Evolutionary conservation across 2,113 vertebrate genomes (phyloP).

Genomic region (Paralichthys olivaceus): DNA sequence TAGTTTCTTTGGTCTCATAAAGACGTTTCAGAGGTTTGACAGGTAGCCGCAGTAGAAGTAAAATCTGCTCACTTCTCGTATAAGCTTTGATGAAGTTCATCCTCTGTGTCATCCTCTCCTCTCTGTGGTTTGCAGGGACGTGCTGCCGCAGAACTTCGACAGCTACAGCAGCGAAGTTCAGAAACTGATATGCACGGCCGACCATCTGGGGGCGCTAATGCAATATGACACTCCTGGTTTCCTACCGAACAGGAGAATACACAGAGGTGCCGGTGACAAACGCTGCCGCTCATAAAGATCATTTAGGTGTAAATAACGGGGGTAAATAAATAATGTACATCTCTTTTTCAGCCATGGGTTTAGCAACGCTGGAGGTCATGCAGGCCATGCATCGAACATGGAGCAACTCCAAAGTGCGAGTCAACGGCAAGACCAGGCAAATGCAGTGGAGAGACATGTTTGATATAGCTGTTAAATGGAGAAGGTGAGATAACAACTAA

Average conservation of each 20-base stretch:
- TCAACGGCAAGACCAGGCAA: conserved; percentile 93
- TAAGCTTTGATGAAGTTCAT: not conserved
- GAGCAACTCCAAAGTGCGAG: conserved; percentile 96
- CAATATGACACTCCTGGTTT: conserved; percentile 98
- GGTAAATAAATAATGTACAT: not conserved
- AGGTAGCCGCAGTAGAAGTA: not conserved
- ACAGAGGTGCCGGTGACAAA: conserved; percentile 87
- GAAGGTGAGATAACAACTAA: conserved; percentile 84
- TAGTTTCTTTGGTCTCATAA: too few species aligned
- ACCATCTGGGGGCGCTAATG: conserved; percentile 94
- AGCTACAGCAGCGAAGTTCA: conserved; percentile 92
- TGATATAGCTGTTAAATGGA: conserved; percentile 97
- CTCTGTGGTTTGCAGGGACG: conserved; percentile 85
- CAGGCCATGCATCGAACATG: conserved; percentile 95
- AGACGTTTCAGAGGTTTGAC: too few species aligned
- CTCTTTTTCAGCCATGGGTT: conserved; percentile 90
- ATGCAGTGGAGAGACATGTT: conserved; percentile 99
- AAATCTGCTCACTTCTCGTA: not conserved
- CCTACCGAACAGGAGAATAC: conserved; percentile 93
- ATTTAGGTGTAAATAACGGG: not conserved
- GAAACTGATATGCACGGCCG: conserved; percentile 93
- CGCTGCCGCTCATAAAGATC: not conserved
- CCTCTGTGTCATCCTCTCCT: not conserved
- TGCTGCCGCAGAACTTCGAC: conserved; percentile 94
- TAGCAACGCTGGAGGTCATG: conserved; percentile 97